Conservation (phyloP, 2,888 invertebrate genomes). For the Onchidella celtica region DNA sequence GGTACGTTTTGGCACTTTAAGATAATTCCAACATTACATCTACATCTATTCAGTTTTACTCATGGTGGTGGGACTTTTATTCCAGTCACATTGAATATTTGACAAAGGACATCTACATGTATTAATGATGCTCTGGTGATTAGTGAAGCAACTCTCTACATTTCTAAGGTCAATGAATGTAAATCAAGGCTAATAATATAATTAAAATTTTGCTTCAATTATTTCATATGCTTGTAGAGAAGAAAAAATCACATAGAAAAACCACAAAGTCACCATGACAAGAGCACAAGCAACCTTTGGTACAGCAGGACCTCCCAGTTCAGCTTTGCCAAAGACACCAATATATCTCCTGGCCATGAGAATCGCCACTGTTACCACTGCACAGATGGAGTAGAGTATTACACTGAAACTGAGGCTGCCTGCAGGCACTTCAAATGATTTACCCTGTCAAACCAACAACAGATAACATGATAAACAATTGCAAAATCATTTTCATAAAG, state of each 20-base stretch:
- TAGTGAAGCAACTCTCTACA: too few relatives aligned
- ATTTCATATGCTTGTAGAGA: conserved; percentile 63
- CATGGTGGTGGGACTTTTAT: too few relatives aligned
- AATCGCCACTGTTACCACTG: conserved; percentile 81
- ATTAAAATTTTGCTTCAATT: conserved; percentile 50
- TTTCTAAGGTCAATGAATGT: too few relatives aligned
- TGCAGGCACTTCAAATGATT: conserved; percentile 75
- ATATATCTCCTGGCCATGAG: conserved; percentile 81
- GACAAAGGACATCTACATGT: too few relatives aligned
- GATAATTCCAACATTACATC: too few relatives aligned
- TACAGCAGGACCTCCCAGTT: conserved; percentile 82
- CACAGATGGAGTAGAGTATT: conserved; percentile 82
- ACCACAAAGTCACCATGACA: conserved; percentile 81
- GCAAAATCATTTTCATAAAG: too few relatives aligned
- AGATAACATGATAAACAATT: not conserved
- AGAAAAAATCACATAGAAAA: conserved; percentile 82
- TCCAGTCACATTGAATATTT: too few relatives aligned
- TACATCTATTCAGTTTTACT: too few relatives aligned
- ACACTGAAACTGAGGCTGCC: conserved; percentile 81
- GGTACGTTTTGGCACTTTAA: too few relatives aligned
- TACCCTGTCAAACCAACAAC: conserved; percentile 62
- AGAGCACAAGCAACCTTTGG: conserved; percentile 79
- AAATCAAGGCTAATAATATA: too few relatives aligned
- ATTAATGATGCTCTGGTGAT: too few relatives aligned
- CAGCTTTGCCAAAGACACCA: conserved; percentile 81